phyloP scores from a whole-genome alignment of 2,113 vertebrate genomes.

The Rhinolophus sinicus region DNA sequence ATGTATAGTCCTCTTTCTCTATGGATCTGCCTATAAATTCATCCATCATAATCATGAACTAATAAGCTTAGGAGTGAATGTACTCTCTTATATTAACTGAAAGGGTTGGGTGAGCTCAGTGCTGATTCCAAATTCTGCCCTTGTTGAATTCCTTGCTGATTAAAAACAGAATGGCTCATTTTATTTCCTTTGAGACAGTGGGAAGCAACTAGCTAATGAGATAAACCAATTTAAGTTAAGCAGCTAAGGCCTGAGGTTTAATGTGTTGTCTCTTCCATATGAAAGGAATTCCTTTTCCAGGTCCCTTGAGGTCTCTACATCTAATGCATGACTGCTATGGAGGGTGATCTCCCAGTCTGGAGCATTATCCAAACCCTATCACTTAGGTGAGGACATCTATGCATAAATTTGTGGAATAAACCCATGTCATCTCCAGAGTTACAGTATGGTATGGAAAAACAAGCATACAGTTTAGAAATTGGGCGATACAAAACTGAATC shows the following conservation, averaged over 20 bases:
- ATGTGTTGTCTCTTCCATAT: neutral
- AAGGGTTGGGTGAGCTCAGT: neutral
- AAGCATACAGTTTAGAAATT: neutral
- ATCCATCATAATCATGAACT: neutral
- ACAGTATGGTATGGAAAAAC: neutral
- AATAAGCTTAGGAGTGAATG: neutral
- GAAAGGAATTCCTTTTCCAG: neutral
- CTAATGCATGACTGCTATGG: neutral
- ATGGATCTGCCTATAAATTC: neutral
- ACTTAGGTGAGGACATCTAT: neutral
- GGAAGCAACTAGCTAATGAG: neutral
- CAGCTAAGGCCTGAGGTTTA: neutral
- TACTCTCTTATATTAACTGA: neutral
- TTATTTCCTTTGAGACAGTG: neutral
- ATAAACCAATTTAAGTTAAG: neutral
- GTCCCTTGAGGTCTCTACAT: neutral
- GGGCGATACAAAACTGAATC: neutral
- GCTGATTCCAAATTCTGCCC: neutral
- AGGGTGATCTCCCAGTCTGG: neutral
- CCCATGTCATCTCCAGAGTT: neutral
- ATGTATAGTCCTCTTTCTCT: neutral
- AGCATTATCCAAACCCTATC: neutral
- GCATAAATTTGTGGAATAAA: neutral
- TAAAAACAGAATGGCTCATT: neutral
- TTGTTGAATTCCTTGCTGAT: neutral